These are phyloP conservation scores for Collichthys lucidus DNA, from an alignment of 2,113 vertebrate genomes.

Conservation along the genomic window DNA sequence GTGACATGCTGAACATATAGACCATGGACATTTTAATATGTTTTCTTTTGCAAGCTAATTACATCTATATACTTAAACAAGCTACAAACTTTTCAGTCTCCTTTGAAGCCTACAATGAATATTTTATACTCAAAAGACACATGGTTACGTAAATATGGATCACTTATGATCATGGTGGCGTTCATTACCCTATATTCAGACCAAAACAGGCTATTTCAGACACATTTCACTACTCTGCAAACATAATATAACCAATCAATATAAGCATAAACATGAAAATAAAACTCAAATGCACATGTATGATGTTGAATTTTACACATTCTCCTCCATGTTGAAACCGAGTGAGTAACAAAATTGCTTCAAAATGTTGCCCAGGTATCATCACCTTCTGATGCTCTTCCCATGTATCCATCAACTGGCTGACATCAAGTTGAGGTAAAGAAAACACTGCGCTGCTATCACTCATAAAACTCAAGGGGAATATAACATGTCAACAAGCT, in stretches of 20 bases:
- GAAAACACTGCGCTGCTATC: neutral
- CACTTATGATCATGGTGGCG: neutral
- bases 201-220: neutral
- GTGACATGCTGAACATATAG: neutral
- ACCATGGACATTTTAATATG: neutral
- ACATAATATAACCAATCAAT: neutral
- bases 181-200: neutral
- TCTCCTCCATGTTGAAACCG: neutral
- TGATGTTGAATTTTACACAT: neutral
- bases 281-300: neutral
- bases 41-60: neutral
- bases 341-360: neutral
- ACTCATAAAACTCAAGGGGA: conserved; percentile 9
- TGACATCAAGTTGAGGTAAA: conserved; percentile 27
- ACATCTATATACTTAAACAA: neutral
- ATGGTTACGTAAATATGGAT: neutral
- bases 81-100: neutral
- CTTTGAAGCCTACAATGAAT: neutral
- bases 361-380: conserved; percentile 33
- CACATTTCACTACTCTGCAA: neutral
- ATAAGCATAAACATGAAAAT: neutral
- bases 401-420: conserved; percentile 5
- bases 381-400: conserved; percentile 5
- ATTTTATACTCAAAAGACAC: neutral
- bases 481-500: conserved; percentile 9